Evolutionary conservation across 2,888 invertebrate genomes (phyloP).

Genomic region (Corbicula japonica): DNA sequence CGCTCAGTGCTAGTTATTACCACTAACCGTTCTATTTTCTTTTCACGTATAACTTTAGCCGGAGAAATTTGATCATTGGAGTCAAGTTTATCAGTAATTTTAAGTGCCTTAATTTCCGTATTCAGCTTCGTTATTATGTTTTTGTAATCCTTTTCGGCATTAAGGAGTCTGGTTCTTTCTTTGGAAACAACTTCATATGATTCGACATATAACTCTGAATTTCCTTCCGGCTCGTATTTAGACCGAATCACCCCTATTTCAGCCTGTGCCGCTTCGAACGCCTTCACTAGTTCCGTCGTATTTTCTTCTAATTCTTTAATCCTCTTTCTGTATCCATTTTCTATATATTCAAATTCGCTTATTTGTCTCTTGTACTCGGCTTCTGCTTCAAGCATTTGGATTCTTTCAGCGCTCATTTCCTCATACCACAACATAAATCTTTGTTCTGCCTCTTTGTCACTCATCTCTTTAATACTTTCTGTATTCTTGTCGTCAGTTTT

Average conservation of each 20-base stretch:
- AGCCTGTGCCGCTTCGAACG: slow-evolving; percentile 39
- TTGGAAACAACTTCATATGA: slow-evolving; percentile 29
- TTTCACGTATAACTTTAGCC: background rate
- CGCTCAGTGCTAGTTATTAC: slow-evolving; percentile 29
- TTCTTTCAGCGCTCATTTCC: slow-evolving; percentile 31
- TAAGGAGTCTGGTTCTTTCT: slow-evolving; percentile 19
- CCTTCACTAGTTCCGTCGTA: slow-evolving; percentile 27
- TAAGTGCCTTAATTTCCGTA: slow-evolving; percentile 14
- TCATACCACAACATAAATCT: slow-evolving; percentile 54
- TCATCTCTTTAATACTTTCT: background rate
- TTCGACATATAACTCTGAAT: slow-evolving; percentile 18
- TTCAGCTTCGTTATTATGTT: slow-evolving; percentile 7
- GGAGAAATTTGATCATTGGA: background rate
- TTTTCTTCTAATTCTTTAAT: slow-evolving; percentile 46
- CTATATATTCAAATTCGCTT: slow-evolving; percentile 37
- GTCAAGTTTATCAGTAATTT: slow-evolving; percentile 11
- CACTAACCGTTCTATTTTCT: background rate
- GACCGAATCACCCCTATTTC: slow-evolving; percentile 37
- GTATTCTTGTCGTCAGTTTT: background rate
- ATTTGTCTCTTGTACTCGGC: slow-evolving; percentile 41
- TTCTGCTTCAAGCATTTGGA: slow-evolving; percentile 33
- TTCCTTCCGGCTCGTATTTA: slow-evolving; percentile 46
- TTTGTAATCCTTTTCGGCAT: slow-evolving; percentile 12
- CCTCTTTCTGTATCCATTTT: slow-evolving; percentile 43
- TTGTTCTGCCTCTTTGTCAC: slow-evolving; percentile 42